Evolutionary conservation across 2,888 invertebrate genomes (phyloP), one percentile per base, ranked within the genome.

Genomic region (Drosophila villosipedis): DNA sequence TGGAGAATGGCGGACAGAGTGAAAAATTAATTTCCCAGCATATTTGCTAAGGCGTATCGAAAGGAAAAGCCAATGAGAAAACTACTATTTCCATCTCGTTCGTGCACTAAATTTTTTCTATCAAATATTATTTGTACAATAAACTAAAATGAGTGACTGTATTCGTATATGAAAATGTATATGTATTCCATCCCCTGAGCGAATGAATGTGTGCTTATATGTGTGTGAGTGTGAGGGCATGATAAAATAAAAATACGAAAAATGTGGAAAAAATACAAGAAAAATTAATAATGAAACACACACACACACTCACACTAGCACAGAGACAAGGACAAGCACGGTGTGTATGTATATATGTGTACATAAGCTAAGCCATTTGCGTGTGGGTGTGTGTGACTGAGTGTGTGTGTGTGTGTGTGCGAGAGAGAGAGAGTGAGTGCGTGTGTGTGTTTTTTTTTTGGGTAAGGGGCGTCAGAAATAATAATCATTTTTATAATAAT

Each of bases 211-310:
- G 65, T 78, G 64, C 73, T 65, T 68, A 58, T 68, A 62, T 77
- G 65, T 73, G 68, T 73, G 63, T 69, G 65, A 73, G 68, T 70
- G 68, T 70, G 39, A 68, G 68, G 76, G 77, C 73, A 75, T 73
- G 82, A 90, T 90, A 90, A 90, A 90, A 90, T 82, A 90, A 90
- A 87, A 84, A 84, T 82, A 84, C 90, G 86, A 90, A 89, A 84
- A 89, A 81, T 87, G 91, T 88, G 80, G 85, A 86, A 90, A 83
- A 82, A 82, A 91, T 80, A 84, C 71, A 83, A 89, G 80, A 78
- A 91, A 86, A 86, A 88, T 91, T 91, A 88, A 89, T 88, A 91
- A 91, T 91, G 91, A 91, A 91, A 77, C 78, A 75, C 83, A 84
- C 28, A 30, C 35, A 81, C 54, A 59, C 52, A 37, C 35, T 59